Percentiles rank a stretch among this genome's conserved stretches.
These are phyloP conservation scores for Panorpa germanica DNA, from an alignment of 2,888 invertebrate species.

Conservation along the genomic window DNA sequence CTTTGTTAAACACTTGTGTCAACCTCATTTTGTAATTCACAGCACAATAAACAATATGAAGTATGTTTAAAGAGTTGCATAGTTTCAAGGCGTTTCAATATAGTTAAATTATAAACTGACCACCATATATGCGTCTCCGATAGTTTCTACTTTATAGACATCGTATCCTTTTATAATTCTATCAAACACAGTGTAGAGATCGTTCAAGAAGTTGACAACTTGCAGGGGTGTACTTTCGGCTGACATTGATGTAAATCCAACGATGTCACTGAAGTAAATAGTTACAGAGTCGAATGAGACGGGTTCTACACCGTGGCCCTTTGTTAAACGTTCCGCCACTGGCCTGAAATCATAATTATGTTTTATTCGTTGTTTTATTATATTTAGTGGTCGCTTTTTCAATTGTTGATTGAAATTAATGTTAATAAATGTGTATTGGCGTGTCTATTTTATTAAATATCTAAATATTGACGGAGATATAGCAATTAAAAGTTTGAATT, in stretches of 20 bases:
- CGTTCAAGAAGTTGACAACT: constrained; percentile 93
- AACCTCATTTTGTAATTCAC: too few species aligned
- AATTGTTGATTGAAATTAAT: too few species aligned
- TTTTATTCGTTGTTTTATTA: constrained; percentile 1
- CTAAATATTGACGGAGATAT: too few species aligned
- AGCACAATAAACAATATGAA: too few species aligned
- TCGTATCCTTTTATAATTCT: constrained; percentile 91
- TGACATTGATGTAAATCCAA: constrained; percentile 90
- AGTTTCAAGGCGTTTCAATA: constrained; percentile 1
- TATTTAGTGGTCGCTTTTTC: too few species aligned
- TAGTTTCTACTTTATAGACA: constrained; percentile 95
- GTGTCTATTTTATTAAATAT: too few species aligned
- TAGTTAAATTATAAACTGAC: too few species aligned
- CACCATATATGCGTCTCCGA: constrained; percentile 69
- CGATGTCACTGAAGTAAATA: constrained; percentile 94
- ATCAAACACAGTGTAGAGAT: constrained; percentile 94
- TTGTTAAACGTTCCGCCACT: constrained; percentile 72
- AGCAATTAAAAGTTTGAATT: too few species aligned
- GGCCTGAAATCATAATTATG: constrained; percentile 35
- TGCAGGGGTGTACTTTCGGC: constrained; percentile 85
- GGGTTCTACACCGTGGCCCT: constrained; percentile 78
- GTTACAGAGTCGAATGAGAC: constrained; percentile 88
- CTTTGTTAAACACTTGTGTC: too few species aligned
- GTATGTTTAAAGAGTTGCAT: too few species aligned
- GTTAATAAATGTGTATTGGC: too few species aligned